Evolutionary conservation across 30 jellyfish, hydroid and myxozoan species (phyloP).

Genomic region (Turritopsis rubra): DNA sequence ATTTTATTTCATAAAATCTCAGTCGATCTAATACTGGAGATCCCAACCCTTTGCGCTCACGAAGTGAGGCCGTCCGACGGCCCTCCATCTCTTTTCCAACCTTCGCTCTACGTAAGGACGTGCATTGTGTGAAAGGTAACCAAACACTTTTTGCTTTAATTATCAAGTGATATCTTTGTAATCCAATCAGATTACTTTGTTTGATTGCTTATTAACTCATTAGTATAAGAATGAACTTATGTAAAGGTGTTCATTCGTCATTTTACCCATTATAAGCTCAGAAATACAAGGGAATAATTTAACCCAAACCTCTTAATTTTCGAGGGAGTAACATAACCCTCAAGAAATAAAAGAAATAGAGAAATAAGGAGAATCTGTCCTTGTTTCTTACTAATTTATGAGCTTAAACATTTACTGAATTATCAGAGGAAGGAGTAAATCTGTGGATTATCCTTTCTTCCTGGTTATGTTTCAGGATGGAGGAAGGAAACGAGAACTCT

Average conservation of each 20-base stretch:
- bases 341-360: background rate
- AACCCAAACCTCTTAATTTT: background rate
- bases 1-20: background rate
- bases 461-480: background rate
- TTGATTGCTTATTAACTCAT: background rate
- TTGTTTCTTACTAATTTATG: background rate
- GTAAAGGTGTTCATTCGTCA: background rate
- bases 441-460: background rate
- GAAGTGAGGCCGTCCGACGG: background rate
- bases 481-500: background rate
- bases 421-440: background rate
- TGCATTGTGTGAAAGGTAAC: background rate
- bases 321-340: background rate
- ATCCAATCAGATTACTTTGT: background rate
- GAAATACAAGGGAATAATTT: background rate
- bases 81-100: background rate
- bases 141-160: background rate
- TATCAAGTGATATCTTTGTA: background rate
- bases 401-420: background rate
- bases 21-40: background rate
- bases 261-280: background rate
- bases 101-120: background rate
- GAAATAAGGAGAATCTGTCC: background rate
- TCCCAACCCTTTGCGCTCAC: background rate
- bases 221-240: background rate